phyloP scores from a whole-genome alignment of 2,113 vertebrate genomes.

The Zeus faber region DNA sequence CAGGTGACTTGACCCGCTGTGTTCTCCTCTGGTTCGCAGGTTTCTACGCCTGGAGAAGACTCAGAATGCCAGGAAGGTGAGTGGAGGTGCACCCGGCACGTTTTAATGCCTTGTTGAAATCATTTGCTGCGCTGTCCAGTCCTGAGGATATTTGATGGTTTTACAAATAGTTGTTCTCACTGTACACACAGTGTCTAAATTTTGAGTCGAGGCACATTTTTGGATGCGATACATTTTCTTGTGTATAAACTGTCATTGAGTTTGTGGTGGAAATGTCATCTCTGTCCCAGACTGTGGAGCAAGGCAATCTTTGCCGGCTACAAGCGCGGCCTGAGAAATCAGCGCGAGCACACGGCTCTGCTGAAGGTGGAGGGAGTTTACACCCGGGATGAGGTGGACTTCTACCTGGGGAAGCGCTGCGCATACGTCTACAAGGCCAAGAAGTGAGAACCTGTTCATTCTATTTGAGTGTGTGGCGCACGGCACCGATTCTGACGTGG shows the following conservation, averaged over 20 bases:
- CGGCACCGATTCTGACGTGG: neutral
- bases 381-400: constrained; percentile 88
- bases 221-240: no score
- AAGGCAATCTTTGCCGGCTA: constrained; percentile 97
- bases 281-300: constrained; percentile 85
- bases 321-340: constrained; percentile 95
- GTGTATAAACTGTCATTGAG: no score
- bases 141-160: no score
- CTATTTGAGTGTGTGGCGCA: neutral
- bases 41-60: constrained; percentile 69
- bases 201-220: neutral
- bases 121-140: no score
- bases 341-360: constrained; percentile 94
- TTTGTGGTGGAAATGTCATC: neutral
- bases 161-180: no score
- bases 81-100: constrained; percentile 9
- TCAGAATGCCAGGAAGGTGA: constrained; percentile 91
- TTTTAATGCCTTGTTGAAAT: no score
- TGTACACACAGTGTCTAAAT: neutral
- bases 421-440: constrained; percentile 99
- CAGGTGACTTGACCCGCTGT: neutral
- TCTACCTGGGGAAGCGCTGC: constrained; percentile 95
- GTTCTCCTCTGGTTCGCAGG: constrained; percentile 56
- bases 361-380: constrained; percentile 97
- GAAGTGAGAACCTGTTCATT: constrained; percentile 83